These are phyloP conservation scores for Leptobrachium leishanense DNA, from an alignment of 2,113 vertebrate genomes.

Conservation along the genomic window DNA sequence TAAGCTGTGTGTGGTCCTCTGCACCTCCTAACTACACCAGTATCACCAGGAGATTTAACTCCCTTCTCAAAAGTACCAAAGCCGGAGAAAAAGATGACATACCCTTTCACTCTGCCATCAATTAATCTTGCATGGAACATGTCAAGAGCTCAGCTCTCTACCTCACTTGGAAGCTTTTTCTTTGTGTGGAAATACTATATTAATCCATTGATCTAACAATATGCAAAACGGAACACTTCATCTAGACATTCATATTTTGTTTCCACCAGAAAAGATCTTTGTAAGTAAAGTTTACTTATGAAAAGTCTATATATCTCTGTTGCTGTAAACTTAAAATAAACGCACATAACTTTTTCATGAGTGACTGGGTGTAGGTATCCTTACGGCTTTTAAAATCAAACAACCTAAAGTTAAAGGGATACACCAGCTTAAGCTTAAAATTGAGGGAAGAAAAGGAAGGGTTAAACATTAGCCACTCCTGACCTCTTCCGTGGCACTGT, in stretches of 20 bases:
- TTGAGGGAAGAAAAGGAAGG: no score
- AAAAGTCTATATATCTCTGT: constrained; percentile 10
- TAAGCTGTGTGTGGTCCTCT: constrained; percentile 36
- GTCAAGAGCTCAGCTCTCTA: background rate
- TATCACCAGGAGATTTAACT: constrained; percentile 19
- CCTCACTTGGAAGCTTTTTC: background rate
- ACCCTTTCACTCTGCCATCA: constrained; percentile 16
- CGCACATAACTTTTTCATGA: background rate
- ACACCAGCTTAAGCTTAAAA: no score
- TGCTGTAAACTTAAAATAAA: background rate
- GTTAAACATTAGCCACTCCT: background rate
- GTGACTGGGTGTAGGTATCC: background rate
- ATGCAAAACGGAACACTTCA: background rate
- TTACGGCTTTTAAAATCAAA: constrained; percentile 1
- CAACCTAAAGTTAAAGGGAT: background rate
- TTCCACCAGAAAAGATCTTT: constrained; percentile 5
- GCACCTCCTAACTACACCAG: constrained; percentile 9
- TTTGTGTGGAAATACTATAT: constrained; percentile 9
- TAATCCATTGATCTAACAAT: background rate
- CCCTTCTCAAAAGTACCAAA: constrained; percentile 16
- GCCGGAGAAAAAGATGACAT: constrained; percentile 20
- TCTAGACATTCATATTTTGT: constrained; percentile 7
- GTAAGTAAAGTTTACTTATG: constrained; percentile 13
- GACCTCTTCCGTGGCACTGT: constrained; percentile 1
- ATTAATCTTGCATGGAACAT: constrained; percentile 5